phyloP scores from a whole-genome alignment of 2,888 invertebrate genomes.

The Congeria kusceri region DNA sequence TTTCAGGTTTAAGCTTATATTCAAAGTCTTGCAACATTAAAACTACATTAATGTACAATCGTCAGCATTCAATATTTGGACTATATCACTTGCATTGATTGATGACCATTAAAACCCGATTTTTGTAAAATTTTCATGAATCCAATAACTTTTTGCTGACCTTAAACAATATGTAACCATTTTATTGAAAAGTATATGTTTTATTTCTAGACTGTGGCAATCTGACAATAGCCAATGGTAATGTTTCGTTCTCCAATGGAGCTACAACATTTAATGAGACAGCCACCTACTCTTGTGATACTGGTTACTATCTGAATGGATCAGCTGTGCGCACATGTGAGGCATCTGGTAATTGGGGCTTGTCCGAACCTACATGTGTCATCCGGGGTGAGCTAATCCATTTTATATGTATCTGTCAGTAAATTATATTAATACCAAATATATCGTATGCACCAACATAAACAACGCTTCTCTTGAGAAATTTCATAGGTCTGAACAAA shows the following conservation, averaged over 20 bases:
- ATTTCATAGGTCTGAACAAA: too few species aligned
- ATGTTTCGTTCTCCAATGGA: constrained; percentile 6
- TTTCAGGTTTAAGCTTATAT: too few species aligned
- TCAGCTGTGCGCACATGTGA: constrained; percentile 20
- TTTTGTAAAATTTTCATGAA: too few species aligned
- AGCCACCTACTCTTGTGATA: constrained; percentile 34
- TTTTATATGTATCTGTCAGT: neutral
- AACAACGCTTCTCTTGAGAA: too few species aligned
- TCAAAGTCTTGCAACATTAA: too few species aligned
- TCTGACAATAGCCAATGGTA: neutral
- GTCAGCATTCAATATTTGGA: too few species aligned
- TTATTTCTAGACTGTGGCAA: constrained; percentile 33
- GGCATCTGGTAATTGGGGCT: constrained; percentile 40
- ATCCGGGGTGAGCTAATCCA: constrained; percentile 11
- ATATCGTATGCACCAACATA: too few species aligned
- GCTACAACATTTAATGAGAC: constrained; percentile 23
- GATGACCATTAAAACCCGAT: too few species aligned
- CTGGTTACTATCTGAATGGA: constrained; percentile 24
- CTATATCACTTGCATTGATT: too few species aligned
- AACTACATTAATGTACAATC: too few species aligned
- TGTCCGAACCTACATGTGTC: constrained; percentile 29
- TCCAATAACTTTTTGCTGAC: neutral
- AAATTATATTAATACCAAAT: too few species aligned
- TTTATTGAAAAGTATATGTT: neutral
- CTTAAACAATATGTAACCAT: neutral